Percentiles rank a stretch among this genome's conserved stretches.
Conservation (phyloP, 2,797 vertebrate genomes). For the Psittacula echo region DNA sequence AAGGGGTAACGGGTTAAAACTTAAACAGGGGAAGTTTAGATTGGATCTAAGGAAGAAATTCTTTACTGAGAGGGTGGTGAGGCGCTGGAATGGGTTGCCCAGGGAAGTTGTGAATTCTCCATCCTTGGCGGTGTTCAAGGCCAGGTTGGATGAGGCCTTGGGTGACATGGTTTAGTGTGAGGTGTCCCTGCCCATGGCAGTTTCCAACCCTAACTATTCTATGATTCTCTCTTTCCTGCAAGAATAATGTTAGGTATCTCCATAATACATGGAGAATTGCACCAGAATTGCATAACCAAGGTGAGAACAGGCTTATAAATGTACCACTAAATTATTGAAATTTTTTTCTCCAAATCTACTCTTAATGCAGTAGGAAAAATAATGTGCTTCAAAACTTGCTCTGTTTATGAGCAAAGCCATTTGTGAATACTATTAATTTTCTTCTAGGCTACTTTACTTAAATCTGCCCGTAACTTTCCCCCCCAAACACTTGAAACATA, state of each 20-base stretch:
- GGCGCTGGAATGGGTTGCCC: no score
- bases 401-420: neutral
- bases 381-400: neutral
- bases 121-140: no score
- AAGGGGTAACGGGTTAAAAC: no score
- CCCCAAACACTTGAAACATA: neutral
- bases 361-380: neutral
- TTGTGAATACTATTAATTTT: neutral
- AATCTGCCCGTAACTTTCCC: neutral
- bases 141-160: no score
- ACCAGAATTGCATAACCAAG: neutral
- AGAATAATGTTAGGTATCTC: neutral
- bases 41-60: no score
- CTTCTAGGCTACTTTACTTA: neutral
- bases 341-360: neutral
- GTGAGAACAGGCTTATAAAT: neutral
- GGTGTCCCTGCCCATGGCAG: no score
- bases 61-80: no score
- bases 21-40: no score
- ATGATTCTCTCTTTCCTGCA: neutral
- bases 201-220: no score
- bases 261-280: neutral
- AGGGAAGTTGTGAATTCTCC: no score
- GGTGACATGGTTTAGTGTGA: no score
- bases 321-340: neutral